Conservation (phyloP, 2,888 invertebrate species). For the Drosophila algonquin region DNA sequence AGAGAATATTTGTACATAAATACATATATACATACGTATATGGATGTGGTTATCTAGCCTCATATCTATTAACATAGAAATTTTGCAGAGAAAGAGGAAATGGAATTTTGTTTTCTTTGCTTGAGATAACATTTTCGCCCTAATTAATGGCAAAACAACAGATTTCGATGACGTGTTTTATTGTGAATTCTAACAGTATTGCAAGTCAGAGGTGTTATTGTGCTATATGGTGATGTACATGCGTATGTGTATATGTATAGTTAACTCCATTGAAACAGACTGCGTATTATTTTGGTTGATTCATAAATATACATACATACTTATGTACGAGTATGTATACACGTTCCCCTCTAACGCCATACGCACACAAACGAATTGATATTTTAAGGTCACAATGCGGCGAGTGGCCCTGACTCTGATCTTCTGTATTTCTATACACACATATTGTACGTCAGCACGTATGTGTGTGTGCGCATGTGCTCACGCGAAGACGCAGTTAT, state of each 20-base stretch:
- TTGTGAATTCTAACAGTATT: not conserved
- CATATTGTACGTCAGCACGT: conserved; percentile 50
- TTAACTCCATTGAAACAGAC: conserved; percentile 32
- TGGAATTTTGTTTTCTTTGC: not conserved
- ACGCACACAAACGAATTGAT: conserved; percentile 34
- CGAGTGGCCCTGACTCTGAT: conserved; percentile 79
- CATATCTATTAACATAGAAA: not conserved
- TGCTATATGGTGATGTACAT: not conserved
- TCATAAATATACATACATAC: not conserved
- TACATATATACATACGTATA: not conserved
- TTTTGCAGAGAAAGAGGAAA: not conserved
- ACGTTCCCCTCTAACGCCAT: conserved; percentile 14
- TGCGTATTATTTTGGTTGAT: conserved; percentile 5
- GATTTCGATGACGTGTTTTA: not conserved
- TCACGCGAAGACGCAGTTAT: conserved; percentile 3
- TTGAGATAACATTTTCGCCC: not conserved
- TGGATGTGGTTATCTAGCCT: not conserved
- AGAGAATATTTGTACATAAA: not conserved
- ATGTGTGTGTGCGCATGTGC: conserved; percentile 24
- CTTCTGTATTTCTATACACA: conserved; percentile 68
- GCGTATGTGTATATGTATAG: not conserved
- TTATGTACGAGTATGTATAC: conserved; percentile 1
- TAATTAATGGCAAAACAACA: conserved; percentile 1
- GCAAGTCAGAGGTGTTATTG: not conserved
- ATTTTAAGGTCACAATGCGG: conserved; percentile 68